These are phyloP conservation scores for Volucella inflata DNA, from an alignment of 2,888 invertebrate species.

Conservation along the genomic window DNA sequence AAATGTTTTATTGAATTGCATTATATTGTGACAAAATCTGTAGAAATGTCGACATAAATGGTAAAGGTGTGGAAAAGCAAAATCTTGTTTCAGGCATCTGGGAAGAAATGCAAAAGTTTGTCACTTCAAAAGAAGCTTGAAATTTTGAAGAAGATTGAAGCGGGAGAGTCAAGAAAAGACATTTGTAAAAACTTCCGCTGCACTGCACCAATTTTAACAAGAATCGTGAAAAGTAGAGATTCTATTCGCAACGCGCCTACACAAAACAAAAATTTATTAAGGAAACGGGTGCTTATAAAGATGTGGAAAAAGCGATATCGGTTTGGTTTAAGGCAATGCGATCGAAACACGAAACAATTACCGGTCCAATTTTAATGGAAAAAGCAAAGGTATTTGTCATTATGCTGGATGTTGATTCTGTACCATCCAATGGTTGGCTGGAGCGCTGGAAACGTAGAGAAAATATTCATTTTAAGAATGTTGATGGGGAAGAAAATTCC, in stretches of 20 bases:
- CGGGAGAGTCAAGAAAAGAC: no score
- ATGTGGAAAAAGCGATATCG: slow-evolving; percentile 9
- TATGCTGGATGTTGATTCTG: slow-evolving; percentile 16
- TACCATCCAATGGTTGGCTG: slow-evolving; percentile 16
- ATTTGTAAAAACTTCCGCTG: slow-evolving; percentile 11
- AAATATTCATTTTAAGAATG: background rate
- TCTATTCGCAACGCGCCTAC: slow-evolving; percentile 2
- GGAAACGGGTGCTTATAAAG: slow-evolving; percentile 21
- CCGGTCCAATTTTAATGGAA: slow-evolving; percentile 35
- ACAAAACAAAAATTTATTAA: slow-evolving; percentile 24
- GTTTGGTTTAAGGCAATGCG: slow-evolving; percentile 20
- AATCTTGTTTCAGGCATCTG: slow-evolving; percentile 27
- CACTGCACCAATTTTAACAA: slow-evolving; percentile 19
- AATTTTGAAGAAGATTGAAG: slow-evolving; percentile 29
- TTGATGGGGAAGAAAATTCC: no score
- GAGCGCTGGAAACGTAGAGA: background rate
- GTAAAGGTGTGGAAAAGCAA: no score
- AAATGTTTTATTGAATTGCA: no score
- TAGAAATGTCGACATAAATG: no score
- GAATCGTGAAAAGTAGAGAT: slow-evolving; percentile 20
- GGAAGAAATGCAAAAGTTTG: slow-evolving; percentile 32
- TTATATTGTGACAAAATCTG: no score
- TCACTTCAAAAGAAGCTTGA: slow-evolving; percentile 27
- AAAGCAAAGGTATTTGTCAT: no score
- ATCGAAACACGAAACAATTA: slow-evolving; percentile 21